Evolutionary conservation across 2,888 invertebrate genomes (phyloP).

Genomic region (Drosophila anceps): DNA sequence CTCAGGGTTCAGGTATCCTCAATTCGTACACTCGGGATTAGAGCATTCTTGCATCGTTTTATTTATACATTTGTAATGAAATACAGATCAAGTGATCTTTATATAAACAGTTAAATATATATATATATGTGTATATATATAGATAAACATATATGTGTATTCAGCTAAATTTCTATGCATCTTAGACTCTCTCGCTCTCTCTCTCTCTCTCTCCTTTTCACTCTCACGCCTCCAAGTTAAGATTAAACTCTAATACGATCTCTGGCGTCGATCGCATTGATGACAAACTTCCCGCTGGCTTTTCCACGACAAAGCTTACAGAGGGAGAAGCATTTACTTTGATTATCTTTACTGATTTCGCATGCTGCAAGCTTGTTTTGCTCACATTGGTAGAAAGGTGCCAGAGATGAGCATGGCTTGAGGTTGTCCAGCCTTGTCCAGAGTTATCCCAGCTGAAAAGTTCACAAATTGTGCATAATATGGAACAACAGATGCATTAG

Average conservation of each 20-base stretch:
- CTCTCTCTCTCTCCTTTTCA: neutral
- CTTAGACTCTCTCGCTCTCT: too few species aligned
- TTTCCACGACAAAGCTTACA: neutral
- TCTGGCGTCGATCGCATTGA: neutral
- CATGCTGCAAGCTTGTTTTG: constrained; percentile 1
- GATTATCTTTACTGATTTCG: neutral
- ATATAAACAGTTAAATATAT: too few species aligned
- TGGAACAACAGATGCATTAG: constrained; percentile 16
- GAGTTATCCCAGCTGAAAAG: constrained; percentile 9
- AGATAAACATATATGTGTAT: too few species aligned
- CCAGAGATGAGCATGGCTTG: neutral
- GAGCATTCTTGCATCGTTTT: too few species aligned
- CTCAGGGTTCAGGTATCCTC: too few species aligned
- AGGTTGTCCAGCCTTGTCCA: neutral
- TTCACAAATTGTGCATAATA: constrained; percentile 24
- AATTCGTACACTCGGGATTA: too few species aligned
- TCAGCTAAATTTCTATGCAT: too few species aligned
- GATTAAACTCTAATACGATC: constrained; percentile 7
- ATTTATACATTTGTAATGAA: too few species aligned
- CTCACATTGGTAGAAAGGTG: neutral
- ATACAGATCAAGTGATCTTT: too few species aligned
- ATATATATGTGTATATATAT: too few species aligned
- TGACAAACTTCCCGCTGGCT: constrained; percentile 6
- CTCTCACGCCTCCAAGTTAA: neutral
- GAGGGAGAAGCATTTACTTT: neutral